Conservation (phyloP, 2,888 invertebrate species). For the Caenorhabditis panamensis region DNA sequence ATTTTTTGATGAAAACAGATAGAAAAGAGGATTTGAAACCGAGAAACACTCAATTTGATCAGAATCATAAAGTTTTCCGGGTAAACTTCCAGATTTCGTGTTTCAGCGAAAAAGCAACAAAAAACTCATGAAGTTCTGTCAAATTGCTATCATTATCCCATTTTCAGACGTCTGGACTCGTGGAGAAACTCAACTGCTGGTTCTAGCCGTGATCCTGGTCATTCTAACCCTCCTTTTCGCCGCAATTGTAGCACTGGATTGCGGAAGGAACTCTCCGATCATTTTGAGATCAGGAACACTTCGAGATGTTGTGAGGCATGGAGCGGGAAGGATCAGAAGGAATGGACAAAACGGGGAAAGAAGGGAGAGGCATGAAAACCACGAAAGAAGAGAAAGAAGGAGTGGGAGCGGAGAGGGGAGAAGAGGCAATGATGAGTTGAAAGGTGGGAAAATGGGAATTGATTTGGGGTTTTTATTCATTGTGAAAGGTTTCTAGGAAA, state of each 20-base stretch:
- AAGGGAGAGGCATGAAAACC: too few relatives aligned
- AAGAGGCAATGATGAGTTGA: not conserved
- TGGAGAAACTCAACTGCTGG: constrained; percentile 44
- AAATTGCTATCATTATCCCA: not conserved
- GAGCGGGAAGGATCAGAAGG: constrained; percentile 9
- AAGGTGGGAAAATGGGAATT: constrained; percentile 1
- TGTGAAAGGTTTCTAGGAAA: too few relatives aligned
- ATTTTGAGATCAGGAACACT: constrained; percentile 31
- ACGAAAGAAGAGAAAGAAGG: not conserved
- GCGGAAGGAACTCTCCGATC: constrained; percentile 28
- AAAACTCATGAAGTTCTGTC: too few relatives aligned
- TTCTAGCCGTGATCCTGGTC: constrained; percentile 44
- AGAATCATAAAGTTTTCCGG: too few relatives aligned
- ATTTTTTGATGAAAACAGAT: too few relatives aligned
- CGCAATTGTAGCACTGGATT: constrained; percentile 43
- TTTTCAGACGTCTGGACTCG: constrained; percentile 56
- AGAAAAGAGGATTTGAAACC: too few relatives aligned
- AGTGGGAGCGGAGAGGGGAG: not conserved
- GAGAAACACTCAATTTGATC: too few relatives aligned
- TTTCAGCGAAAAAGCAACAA: too few relatives aligned
- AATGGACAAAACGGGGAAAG: too few relatives aligned
- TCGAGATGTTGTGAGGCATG: constrained; percentile 37
- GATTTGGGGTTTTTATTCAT: too few relatives aligned
- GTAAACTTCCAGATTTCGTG: too few relatives aligned
- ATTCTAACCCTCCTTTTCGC: constrained; percentile 43